phyloP scores from a whole-genome alignment of 2,888 invertebrate species.

The Microctonus hyperodae region DNA sequence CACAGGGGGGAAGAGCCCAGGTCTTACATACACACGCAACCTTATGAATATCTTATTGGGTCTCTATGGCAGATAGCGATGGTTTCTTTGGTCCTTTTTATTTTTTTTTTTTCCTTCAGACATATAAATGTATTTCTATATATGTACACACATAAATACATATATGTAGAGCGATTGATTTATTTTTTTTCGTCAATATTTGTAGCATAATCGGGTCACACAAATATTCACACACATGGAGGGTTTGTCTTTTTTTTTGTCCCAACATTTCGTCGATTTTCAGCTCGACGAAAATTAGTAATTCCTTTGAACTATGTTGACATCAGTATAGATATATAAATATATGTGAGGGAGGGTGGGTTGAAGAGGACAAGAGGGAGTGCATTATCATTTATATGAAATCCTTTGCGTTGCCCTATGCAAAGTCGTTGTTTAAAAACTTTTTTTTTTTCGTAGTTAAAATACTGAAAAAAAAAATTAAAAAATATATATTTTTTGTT shows the following conservation, averaged over 20 bases:
- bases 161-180: not conserved
- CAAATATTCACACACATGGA: not conserved
- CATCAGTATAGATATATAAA: constrained; percentile 29
- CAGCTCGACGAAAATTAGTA: constrained; percentile 53
- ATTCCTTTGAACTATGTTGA: constrained; percentile 56
- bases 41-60: constrained; percentile 52
- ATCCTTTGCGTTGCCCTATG: constrained; percentile 59
- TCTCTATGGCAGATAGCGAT: constrained; percentile 25
- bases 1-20: not conserved
- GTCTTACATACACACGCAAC: constrained; percentile 38
- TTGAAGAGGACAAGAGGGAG: constrained; percentile 30
- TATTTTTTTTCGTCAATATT: constrained; percentile 33
- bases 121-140: not conserved
- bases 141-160: not conserved
- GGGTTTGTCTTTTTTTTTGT: not conserved
- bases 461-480: not conserved
- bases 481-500: constrained; percentile 20
- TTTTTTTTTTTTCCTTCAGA: not conserved
- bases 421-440: constrained; percentile 53
- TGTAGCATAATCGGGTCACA: constrained; percentile 26
- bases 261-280: constrained; percentile 45
- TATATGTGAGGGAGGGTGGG: constrained; percentile 20
- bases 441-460: constrained; percentile 30
- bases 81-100: not conserved
- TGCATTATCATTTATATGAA: constrained; percentile 62